Evolutionary conservation across 2,797 vertebrate genomes (phyloP).

Genomic region (Lateolabrax maculatus): DNA sequence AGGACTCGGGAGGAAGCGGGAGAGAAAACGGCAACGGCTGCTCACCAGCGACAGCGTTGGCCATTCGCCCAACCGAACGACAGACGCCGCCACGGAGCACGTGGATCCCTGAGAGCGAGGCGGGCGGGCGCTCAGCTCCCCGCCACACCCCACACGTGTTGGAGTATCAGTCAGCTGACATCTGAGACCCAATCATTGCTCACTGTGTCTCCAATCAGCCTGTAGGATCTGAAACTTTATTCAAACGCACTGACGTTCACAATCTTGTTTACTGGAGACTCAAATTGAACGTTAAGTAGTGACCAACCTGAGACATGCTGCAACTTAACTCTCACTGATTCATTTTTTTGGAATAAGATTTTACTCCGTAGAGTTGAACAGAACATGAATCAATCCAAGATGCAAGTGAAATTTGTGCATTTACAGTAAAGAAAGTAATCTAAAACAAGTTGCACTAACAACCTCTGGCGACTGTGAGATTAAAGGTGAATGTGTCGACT

Average conservation of each 20-base stretch:
- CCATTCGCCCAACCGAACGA: constrained; percentile 26
- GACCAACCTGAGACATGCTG: not conserved
- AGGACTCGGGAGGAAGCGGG: constrained; percentile 59
- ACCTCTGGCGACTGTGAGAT: not conserved
- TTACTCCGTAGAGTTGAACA: not conserved
- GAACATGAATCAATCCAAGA: not conserved
- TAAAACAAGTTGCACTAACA: not conserved
- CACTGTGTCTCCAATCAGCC: constrained; percentile 7
- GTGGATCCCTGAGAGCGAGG: not conserved
- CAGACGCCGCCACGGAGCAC: not conserved
- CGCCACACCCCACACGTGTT: not conserved
- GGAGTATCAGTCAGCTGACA: not conserved
- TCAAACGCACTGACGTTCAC: not conserved
- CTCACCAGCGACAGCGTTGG: constrained; percentile 1
- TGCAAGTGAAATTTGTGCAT: not conserved
- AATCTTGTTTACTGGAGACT: constrained; percentile 6
- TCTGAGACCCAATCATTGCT: not conserved
- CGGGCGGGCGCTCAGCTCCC: not conserved
- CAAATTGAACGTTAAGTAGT: not conserved
- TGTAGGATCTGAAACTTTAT: not conserved
- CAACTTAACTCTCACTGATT: too few relatives aligned
- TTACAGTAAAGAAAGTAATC: not conserved
- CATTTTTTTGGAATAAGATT: not conserved
- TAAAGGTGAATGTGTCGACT: too few relatives aligned
- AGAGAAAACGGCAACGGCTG: constrained; percentile 53